Evolutionary conservation across 2,888 invertebrate species (phyloP).

Genomic region (Eristalinus aeneus): DNA sequence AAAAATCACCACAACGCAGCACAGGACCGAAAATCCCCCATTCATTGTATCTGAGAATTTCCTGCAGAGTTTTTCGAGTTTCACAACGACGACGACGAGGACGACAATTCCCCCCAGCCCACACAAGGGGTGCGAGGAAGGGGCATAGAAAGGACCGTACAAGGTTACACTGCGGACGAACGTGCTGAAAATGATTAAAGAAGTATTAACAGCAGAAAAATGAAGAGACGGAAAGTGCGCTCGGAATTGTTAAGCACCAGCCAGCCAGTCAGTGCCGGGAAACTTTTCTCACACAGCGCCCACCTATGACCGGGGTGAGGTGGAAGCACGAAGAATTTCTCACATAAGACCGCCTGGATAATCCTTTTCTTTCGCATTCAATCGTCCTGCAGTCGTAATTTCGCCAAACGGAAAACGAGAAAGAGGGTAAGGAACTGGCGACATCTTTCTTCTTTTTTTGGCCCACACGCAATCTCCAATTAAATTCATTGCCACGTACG

Average conservation of each 20-base stretch:
- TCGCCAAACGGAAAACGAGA: too few relatives aligned
- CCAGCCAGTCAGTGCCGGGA: conserved; percentile 4
- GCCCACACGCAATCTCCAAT: conserved; percentile 37
- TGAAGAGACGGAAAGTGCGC: conserved; percentile 40
- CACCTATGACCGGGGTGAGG: conserved; percentile 8
- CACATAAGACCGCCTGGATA: conserved; percentile 3
- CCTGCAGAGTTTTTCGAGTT: conserved; percentile 21
- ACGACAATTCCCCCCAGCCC: conserved; percentile 5
- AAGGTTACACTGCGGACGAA: conserved; percentile 63
- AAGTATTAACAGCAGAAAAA: conserved; percentile 56
- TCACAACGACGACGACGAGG: background rate
- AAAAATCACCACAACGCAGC: conserved; percentile 13
- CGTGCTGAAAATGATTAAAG: conserved; percentile 69
- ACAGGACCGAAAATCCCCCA: conserved; percentile 1
- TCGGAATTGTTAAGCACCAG: conserved; percentile 50
- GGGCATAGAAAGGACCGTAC: conserved; percentile 10
- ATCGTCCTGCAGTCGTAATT: conserved; percentile 10
- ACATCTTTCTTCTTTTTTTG: too few relatives aligned
- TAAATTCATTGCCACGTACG: conserved; percentile 69
- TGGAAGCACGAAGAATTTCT: background rate
- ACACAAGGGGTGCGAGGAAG: background rate
- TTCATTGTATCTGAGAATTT: conserved; percentile 34
- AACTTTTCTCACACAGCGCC: conserved; percentile 32
- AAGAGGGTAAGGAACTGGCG: too few relatives aligned
- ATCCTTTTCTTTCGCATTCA: conserved; percentile 12